Percentiles rank a stretch among this genome's conserved stretches.
phyloP scores from a whole-genome alignment of 2,113 vertebrate genomes.

The Bufo bufo region DNA sequence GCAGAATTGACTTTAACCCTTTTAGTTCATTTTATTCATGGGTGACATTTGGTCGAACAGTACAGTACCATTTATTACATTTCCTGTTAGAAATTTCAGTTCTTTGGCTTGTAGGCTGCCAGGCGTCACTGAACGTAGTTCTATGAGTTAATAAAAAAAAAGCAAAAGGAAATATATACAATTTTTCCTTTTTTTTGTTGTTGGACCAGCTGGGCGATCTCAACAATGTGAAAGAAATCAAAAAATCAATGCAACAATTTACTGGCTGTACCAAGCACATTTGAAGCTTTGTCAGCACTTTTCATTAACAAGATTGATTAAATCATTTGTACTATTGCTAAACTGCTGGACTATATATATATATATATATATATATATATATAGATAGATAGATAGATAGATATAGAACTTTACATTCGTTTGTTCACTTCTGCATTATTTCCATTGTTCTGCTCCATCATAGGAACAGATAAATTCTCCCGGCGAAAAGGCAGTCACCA shows the following conservation, averaged over 20 bases:
- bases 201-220: neutral
- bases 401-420: too few relatives aligned
- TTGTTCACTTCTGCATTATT: too few relatives aligned
- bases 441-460: too few relatives aligned
- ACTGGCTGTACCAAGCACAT: neutral
- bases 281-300: neutral
- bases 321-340: neutral
- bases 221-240: neutral
- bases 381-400: neutral
- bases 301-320: neutral
- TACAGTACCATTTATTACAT: neutral
- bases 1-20: constrained; percentile 23
- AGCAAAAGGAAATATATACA: neutral
- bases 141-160: neutral
- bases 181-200: neutral
- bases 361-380: neutral
- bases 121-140: neutral
- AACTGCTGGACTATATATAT: neutral
- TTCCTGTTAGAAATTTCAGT: neutral
- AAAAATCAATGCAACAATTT: constrained; percentile 22
- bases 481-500: too few relatives aligned
- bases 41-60: neutral
- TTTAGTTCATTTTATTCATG: constrained; percentile 6
- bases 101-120: neutral
- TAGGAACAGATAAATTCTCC: too few relatives aligned